Evolutionary conservation across 1,140 invertebrate genomes (phyloP), one percentile per base, ranked within the genome.

Genomic region (Polyergus mexicanus): DNA sequence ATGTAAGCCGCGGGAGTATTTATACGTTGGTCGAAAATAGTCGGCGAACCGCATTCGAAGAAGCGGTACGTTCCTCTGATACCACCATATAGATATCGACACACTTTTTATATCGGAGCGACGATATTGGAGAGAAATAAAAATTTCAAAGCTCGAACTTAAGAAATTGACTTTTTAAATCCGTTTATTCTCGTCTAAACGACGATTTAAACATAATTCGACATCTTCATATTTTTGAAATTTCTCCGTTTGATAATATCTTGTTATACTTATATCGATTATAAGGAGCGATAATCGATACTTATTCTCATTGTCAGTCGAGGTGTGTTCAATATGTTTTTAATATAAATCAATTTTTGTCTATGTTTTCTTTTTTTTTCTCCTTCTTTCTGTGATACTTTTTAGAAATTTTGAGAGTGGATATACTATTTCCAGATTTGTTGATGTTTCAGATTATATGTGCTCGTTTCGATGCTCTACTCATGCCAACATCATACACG

Each of bases 11-110:
- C 11, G 2, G 0, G 54, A 84, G 68, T 90, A 91, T 91, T 90
- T 91, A 90, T 90, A 90, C 56, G 56, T 47, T 10, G 77, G 54
- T 87, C 84, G 10, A 80, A 90, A 91, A 91, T 91, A 91, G 66
- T 54, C 54, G 71, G 69, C 62, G 78, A 69, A 83, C 76, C 71
- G 16, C 76, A 72, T 76, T 84, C 51, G 62, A 5, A 4, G 16
- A 51, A 51, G 60, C 28, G 54, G 11, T 77, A 69, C 47, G 62
- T 35, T 60, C 51, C 25, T 72, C 38, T 51, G 16, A 66, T 84
- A 68, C 28, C 3, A 47, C 3, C 47, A 35, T 51, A 78, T 38
- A 41, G 25, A 47, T 32, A 68, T 44, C 54, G 66, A 41, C 54
- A 83, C n/a, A 83, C 11, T 60, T 83, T 62, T 75, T 75, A 22